phyloP scores from a whole-genome alignment of 2,888 invertebrate genomes.

The Amaurobius ferox region DNA sequence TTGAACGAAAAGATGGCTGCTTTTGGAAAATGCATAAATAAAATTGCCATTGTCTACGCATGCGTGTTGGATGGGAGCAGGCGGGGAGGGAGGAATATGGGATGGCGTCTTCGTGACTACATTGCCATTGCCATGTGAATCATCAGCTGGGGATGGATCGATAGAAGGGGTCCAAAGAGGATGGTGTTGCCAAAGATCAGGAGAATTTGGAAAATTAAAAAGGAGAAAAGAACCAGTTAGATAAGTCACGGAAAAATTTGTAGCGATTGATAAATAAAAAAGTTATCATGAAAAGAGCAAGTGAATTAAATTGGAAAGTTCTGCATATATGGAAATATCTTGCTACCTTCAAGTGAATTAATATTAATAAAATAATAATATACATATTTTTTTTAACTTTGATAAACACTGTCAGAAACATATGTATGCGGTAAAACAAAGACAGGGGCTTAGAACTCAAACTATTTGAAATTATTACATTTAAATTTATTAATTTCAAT shows the following conservation, averaged over 20 bases:
- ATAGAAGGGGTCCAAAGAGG: constrained; percentile 9
- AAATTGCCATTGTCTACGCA: background rate
- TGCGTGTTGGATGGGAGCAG: background rate
- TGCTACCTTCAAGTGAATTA: too few relatives aligned
- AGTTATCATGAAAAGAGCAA: too few relatives aligned
- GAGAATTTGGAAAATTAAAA: constrained; percentile 1
- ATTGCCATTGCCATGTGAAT: constrained; percentile 57
- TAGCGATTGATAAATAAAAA: too few relatives aligned
- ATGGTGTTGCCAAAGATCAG: constrained; percentile 14
- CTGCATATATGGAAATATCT: too few relatives aligned
- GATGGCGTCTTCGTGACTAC: constrained; percentile 38
- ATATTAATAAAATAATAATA: too few relatives aligned
- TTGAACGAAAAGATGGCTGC: constrained; percentile 1
- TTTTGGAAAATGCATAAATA: constrained; percentile 7
- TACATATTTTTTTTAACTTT: too few relatives aligned
- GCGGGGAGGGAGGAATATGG: constrained; percentile 5
- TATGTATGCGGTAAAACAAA: too few relatives aligned
- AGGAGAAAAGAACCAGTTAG: background rate
- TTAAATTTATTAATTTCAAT: too few relatives aligned
- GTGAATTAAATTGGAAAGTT: too few relatives aligned
- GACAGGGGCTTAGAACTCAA: too few relatives aligned
- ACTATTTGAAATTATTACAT: too few relatives aligned
- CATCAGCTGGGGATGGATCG: constrained; percentile 62
- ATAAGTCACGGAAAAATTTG: background rate
- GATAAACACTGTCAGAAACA: too few relatives aligned